A percentile compares a stretch with the other conserved stretches of the same genome.
Evolutionary conservation across 1,140 invertebrate species (phyloP).

Genomic region (Caerostris extrusa): DNA sequence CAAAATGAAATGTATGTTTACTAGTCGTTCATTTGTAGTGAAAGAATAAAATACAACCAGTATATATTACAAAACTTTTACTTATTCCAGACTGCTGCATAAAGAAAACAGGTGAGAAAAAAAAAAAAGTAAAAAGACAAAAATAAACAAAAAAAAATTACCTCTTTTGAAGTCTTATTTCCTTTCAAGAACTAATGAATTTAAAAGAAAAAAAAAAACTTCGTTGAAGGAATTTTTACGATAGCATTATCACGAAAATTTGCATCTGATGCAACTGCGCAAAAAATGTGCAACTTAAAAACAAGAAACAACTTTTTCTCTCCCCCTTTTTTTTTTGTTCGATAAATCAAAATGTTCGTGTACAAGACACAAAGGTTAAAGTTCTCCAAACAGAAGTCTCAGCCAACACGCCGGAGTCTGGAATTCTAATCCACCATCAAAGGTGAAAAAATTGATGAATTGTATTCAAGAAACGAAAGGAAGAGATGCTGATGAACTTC

Average conservation of each 20-base stretch:
- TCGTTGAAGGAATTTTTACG: neutral
- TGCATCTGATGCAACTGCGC: neutral
- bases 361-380: constrained; percentile 9
- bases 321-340: neutral
- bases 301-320: neutral
- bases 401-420: neutral
- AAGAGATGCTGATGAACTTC: constrained; percentile 7
- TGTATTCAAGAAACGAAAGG: neutral
- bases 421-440: neutral
- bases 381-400: constrained; percentile 42
- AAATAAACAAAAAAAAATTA: neutral
- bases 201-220: neutral
- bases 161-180: neutral
- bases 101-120: neutral
- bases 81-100: neutral
- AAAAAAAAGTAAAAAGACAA: neutral
- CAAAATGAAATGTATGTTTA: too few relatives aligned
- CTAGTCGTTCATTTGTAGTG: too few relatives aligned
- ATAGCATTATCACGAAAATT: constrained; percentile 34
- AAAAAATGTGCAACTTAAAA: constrained; percentile 6
- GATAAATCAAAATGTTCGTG: constrained; percentile 25
- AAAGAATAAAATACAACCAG: too few relatives aligned
- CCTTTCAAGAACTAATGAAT: constrained; percentile 23
- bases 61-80: neutral
- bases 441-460: constrained; percentile 42